Evolutionary conservation across 2,113 vertebrate species (phyloP), one percentile per base, ranked within the genome.

Genomic region (Dromiciops gliroides): DNA sequence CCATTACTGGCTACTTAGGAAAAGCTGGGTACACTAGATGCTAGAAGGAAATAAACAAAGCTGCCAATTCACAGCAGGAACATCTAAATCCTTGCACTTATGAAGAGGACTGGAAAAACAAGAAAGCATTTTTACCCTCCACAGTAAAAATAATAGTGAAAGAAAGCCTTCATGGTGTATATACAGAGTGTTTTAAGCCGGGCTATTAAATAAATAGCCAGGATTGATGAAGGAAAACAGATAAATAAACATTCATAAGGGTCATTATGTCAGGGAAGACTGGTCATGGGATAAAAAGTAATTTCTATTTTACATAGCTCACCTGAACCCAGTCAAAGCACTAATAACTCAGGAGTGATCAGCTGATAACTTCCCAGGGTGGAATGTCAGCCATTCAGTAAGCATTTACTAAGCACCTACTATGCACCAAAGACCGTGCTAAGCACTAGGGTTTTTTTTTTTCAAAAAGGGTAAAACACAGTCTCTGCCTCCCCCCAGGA

Each of bases 81-180:
- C 97, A 96, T 94, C 96, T 97, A 97, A 97, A 96, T 97, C 97
- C 96, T 97, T 95, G 95, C 96, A 97, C 97, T 97, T 94, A 94
- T 94, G 94, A 96, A 89, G 91, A 96, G 90, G 95, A 97, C 89
- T 96, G 96, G 96, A 96, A 96, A 97, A 97, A 97, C 96, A 97
- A 97, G 96, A 97, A 95, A 96, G 95, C 19, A 37, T 96, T 96
- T 90, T 97, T 95, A 95, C 60, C 94, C 92, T 97, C 89, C 90
- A 24, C 93, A 94, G 92, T 22, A 96, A 96, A 97, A 97, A 95
- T 96, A 97, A 95, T 93, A 96, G 89, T 97, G 95, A 98, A 97
- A 97, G 97, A 97, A 97, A 97, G 96, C 95, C 96, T 97, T 96
- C 92, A 95, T 89, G 96, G 96, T 91, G 56, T 90, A 93, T 92